Conservation (phyloP, 2,797 vertebrate species). For the Heteromormyrus szaboi region DNA sequence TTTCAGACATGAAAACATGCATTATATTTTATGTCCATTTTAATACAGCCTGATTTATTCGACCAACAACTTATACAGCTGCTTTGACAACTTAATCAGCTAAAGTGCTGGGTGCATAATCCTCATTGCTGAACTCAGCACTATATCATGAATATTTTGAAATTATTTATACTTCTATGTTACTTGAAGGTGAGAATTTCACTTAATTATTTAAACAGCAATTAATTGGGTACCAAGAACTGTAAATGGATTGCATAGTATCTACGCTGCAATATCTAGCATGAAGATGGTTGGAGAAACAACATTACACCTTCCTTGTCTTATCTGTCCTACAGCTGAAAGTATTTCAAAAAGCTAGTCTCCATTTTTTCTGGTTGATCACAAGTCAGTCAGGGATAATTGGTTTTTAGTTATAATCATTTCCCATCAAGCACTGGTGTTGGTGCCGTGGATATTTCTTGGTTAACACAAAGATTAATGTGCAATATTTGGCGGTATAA, state of each 20-base stretch:
- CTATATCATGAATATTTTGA: background rate
- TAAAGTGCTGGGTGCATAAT: background rate
- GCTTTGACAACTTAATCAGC: background rate
- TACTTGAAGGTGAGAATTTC: background rate
- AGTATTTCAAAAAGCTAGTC: background rate
- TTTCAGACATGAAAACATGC: background rate
- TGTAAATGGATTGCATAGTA: background rate
- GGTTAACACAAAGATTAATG: background rate
- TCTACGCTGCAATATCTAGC: background rate
- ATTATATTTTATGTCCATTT: background rate
- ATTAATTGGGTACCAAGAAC: background rate
- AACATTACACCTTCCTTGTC: background rate
- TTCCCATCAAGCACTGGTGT: background rate
- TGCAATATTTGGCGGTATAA: background rate
- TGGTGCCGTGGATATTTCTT: background rate
- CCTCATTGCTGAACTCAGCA: background rate
- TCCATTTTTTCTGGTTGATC: background rate
- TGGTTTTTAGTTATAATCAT: background rate
- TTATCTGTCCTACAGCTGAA: background rate
- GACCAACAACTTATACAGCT: background rate
- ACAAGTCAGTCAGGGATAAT: background rate
- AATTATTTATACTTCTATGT: background rate
- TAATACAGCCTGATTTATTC: background rate
- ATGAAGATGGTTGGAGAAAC: background rate
- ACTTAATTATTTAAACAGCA: background rate